phyloP scores from a whole-genome alignment of 2,888 invertebrate genomes.

The Chrysotoxum bicinctum region DNA sequence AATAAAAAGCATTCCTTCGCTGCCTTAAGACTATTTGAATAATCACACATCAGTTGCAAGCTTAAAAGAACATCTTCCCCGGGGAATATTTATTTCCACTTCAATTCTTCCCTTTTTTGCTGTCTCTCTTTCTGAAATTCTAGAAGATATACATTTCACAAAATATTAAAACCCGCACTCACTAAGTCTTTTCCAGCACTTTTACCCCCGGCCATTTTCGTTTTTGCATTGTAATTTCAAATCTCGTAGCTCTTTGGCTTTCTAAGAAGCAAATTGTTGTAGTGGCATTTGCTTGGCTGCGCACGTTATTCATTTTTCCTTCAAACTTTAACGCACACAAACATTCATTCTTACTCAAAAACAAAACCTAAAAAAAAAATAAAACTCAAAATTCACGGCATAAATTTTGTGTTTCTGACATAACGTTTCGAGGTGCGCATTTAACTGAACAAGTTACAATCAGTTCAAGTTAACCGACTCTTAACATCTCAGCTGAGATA shows the following conservation, averaged over 20 bases:
- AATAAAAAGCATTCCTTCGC: not conserved
- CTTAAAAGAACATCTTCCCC: not conserved
- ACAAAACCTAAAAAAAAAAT: not conserved
- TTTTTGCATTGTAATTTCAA: not conserved
- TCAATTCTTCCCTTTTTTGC: not conserved
- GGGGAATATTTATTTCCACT: not conserved
- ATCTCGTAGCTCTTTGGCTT: not conserved
- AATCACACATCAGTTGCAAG: conserved; percentile 3
- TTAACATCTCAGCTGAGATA: conserved; percentile 25
- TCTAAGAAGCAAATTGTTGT: not conserved
- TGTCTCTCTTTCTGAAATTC: not conserved
- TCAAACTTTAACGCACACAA: conserved; percentile 23
- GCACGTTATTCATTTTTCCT: conserved; percentile 49
- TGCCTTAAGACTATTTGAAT: conserved; percentile 5
- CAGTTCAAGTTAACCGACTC: conserved; percentile 54
- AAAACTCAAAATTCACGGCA: conserved; percentile 41
- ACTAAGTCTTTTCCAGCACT: conserved; percentile 17
- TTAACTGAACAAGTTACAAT: conserved; percentile 49
- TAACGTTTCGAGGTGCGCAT: conserved; percentile 13
- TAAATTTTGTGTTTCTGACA: conserved; percentile 60
- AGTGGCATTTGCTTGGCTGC: conserved; percentile 18
- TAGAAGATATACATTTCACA: conserved; percentile 2
- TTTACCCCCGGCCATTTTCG: conserved; percentile 5
- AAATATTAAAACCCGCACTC: conserved; percentile 15
- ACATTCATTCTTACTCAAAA: conserved; percentile 46